phyloP scores from a whole-genome alignment of 2,888 invertebrate genomes.

The Alloplasta piceator region DNA sequence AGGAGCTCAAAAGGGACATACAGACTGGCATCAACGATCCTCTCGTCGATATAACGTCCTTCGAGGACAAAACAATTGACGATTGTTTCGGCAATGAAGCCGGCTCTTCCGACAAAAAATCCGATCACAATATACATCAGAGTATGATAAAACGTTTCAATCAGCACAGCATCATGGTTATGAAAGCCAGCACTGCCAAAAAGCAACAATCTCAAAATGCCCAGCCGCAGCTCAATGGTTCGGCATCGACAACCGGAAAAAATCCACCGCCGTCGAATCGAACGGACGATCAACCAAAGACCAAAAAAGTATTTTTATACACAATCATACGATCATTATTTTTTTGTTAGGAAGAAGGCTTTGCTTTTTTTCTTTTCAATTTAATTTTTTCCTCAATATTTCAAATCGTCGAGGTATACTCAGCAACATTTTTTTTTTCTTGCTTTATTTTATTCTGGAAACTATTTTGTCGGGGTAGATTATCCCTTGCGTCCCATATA shows the following conservation, averaged over 20 bases:
- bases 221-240: slow-evolving; percentile 80
- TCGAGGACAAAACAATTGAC: slow-evolving; percentile 89
- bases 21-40: slow-evolving; percentile 92
- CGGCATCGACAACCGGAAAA: slow-evolving; percentile 75
- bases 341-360: too few species aligned
- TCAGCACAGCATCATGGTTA: slow-evolving; percentile 98
- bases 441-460: too few species aligned
- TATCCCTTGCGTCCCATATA: too few species aligned
- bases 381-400: too few species aligned
- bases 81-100: slow-evolving; percentile 86
- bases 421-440: too few species aligned
- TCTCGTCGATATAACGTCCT: slow-evolving; percentile 92
- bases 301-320: slow-evolving; percentile 76
- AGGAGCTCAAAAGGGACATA: slow-evolving; percentile 90
- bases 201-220: slow-evolving; percentile 57
- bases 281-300: slow-evolving; percentile 77
- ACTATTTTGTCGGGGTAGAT: too few species aligned
- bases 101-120: slow-evolving; percentile 83
- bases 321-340: too few species aligned
- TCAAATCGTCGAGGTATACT: too few species aligned
- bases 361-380: too few species aligned
- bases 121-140: slow-evolving; percentile 91
- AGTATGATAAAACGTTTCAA: slow-evolving; percentile 98
- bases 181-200: slow-evolving; percentile 81
- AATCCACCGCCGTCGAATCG: slow-evolving; percentile 67